Conservation (phyloP, 2,797 vertebrate genomes). For the Tauraco hartlaubi region DNA sequence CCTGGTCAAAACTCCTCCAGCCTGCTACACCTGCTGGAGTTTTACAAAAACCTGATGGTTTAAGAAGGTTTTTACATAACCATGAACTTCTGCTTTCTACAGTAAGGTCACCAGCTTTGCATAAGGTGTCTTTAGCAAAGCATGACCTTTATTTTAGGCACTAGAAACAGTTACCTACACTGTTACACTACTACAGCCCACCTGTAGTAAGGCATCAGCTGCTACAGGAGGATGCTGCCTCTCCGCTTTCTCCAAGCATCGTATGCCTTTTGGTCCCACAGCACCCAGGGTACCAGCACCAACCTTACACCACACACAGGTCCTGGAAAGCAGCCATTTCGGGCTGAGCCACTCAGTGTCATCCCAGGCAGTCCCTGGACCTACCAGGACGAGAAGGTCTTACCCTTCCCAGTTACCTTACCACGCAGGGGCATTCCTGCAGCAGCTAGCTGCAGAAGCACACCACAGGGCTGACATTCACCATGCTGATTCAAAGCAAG, state of each 20-base stretch:
- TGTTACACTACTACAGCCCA: background rate
- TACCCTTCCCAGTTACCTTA: background rate
- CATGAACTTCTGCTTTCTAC: background rate
- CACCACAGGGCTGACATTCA: accelerated
- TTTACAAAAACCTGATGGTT: too few relatives aligned
- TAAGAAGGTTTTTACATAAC: background rate
- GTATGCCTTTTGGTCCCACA: background rate
- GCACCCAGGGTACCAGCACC: background rate
- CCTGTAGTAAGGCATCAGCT: background rate
- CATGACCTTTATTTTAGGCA: background rate
- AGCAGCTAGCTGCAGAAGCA: background rate
- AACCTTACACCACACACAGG: background rate
- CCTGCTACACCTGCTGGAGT: too few relatives aligned
- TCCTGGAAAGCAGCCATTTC: background rate
- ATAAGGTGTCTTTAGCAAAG: background rate
- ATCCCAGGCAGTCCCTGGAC: background rate
- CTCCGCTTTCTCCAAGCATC: background rate
- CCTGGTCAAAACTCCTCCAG: background rate
- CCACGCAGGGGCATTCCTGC: background rate
- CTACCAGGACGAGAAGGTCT: background rate
- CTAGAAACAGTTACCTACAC: background rate
- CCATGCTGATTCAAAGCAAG: background rate
- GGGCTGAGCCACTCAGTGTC: background rate
- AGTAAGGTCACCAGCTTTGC: background rate
- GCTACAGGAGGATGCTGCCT: background rate